Percentiles rank a stretch among this genome's conserved stretches.
phyloP scores from a whole-genome alignment of 1,140 invertebrate species.

The Schmidtea mediterranea region DNA sequence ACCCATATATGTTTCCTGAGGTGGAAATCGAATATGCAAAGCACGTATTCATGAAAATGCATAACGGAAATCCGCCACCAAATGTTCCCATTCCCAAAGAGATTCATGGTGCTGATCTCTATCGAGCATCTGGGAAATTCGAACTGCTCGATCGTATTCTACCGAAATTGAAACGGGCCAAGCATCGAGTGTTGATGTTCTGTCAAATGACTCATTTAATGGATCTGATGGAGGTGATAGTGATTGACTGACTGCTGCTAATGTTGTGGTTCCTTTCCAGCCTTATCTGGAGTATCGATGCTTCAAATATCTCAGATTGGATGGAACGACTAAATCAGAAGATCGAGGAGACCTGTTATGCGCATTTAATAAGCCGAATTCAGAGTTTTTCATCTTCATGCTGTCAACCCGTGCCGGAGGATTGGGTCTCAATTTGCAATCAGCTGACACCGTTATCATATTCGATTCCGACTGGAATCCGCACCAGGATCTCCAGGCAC shows the following conservation, averaged over 20 bases:
- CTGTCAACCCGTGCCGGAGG: constrained; percentile 83
- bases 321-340: constrained; percentile 89
- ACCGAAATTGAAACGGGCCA: constrained; percentile 64
- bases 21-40: constrained; percentile 90
- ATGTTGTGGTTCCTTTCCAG: too few relatives aligned
- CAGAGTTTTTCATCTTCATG: constrained; percentile 78
- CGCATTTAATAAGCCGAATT: constrained; percentile 64
- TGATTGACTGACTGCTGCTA: too few relatives aligned
- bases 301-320: constrained; percentile 38
- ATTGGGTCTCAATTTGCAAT: constrained; percentile 80
- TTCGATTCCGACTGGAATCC: constrained; percentile 99
- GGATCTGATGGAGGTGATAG: constrained; percentile 89
- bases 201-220: constrained; percentile 98
- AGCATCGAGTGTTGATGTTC: constrained; percentile 75
- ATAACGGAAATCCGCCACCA: background rate
- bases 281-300: constrained; percentile 64
- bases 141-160: constrained; percentile 83
- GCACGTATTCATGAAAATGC: constrained; percentile 17
- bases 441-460: constrained; percentile 89
- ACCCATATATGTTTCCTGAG: constrained; percentile 94
- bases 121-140: constrained; percentile 74
- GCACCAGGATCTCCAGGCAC: constrained; percentile 90
- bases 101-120: constrained; percentile 39
- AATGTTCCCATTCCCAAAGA: background rate
- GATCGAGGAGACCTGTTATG: constrained; percentile 70